Conservation (phyloP, 2,113 vertebrate species). For the Corydoras maculifer region DNA sequence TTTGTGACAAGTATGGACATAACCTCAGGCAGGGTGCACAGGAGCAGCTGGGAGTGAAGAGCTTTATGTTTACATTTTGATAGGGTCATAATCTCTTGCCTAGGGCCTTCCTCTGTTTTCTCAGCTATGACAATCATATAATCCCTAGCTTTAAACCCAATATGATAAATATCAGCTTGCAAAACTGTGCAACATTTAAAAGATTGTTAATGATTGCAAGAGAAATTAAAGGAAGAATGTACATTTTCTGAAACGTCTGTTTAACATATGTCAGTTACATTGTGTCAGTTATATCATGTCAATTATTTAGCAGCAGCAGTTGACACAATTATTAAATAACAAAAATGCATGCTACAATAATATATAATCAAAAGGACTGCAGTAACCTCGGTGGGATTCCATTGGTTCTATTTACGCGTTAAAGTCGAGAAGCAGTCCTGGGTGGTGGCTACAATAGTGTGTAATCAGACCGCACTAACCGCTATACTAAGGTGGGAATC, state of each 20-base stretch:
- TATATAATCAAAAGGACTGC: no score
- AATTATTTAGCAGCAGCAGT: no score
- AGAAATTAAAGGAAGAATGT: neutral
- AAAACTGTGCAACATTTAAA: slow-evolving; percentile 18
- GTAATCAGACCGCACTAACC: no score
- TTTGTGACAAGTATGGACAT: slow-evolving; percentile 16
- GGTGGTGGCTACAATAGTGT: no score
- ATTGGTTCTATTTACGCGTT: no score
- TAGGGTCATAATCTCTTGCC: slow-evolving; percentile 55
- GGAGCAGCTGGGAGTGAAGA: slow-evolving; percentile 43
- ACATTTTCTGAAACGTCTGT: no score
- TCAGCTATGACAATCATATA: slow-evolving; percentile 46
- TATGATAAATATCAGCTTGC: slow-evolving; percentile 34
- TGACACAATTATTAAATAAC: no score
- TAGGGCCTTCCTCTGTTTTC: slow-evolving; percentile 47
- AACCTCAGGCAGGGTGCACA: slow-evolving; percentile 51
- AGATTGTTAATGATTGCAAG: slow-evolving; percentile 16
- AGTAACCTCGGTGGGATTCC: no score
- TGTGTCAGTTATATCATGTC: no score
- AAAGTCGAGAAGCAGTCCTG: no score
- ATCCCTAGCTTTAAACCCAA: slow-evolving; percentile 41
- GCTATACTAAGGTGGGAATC: no score
- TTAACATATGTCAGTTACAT: neutral
- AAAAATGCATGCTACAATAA: no score
- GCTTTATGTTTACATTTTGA: slow-evolving; percentile 54